Percentiles rank a stretch among this genome's conserved stretches.
Evolutionary conservation across 2,888 invertebrate species (phyloP).

Genomic region (Coleophora deauratella): DNA sequence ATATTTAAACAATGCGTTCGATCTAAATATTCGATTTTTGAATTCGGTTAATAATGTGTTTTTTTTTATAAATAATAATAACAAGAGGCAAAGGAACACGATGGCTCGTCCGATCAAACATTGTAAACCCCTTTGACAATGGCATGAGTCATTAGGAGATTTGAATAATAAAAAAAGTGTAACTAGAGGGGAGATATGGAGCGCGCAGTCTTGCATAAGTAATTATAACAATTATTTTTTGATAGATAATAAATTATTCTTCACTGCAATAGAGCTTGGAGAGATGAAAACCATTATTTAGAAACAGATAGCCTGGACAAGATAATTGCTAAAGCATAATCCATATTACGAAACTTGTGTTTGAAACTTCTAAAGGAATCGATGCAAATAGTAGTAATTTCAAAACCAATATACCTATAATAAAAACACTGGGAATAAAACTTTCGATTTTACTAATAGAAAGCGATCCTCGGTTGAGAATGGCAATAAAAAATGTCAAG

Average conservation of each 20-base stretch:
- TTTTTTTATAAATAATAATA: slow-evolving; percentile 11
- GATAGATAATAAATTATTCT: slow-evolving; percentile 67
- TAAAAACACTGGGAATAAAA: too few relatives aligned
- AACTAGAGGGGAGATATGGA: slow-evolving; percentile 45
- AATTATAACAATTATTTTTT: slow-evolving; percentile 69
- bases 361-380: too few relatives aligned
- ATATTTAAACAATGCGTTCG: slow-evolving; percentile 43
- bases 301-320: too few relatives aligned
- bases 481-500: too few relatives aligned
- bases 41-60: slow-evolving; percentile 20
- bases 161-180: slow-evolving; percentile 58
- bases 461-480: too few relatives aligned
- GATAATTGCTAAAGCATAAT: too few relatives aligned
- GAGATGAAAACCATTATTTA: too few relatives aligned
- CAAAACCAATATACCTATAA: too few relatives aligned
- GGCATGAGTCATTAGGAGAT: slow-evolving; percentile 55
- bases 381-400: too few relatives aligned
- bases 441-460: too few relatives aligned
- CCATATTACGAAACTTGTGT: too few relatives aligned
- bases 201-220: slow-evolving; percentile 55
- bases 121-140: slow-evolving; percentile 40
- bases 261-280: slow-evolving; percentile 22
- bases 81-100: slow-evolving; percentile 21
- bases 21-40: slow-evolving; percentile 40
- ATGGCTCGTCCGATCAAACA: slow-evolving; percentile 25